Evolutionary conservation across 2,888 invertebrate genomes (phyloP).

Genomic region (Eupithecia exiguata): DNA sequence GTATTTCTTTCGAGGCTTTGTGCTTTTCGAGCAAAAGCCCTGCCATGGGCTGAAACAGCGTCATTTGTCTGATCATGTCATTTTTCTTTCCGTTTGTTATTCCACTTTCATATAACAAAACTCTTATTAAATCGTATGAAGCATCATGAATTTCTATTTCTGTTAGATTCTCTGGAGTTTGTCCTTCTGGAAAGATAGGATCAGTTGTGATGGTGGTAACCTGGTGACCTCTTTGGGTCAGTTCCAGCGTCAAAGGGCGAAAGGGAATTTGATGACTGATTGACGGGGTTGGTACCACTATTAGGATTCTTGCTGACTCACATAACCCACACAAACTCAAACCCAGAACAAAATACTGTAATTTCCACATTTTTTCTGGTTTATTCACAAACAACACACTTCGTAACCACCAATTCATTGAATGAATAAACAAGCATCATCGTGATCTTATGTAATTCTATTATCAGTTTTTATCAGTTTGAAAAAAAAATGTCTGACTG

Average conservation of each 20-base stretch:
- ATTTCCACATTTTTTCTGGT: not conserved
- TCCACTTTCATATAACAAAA: slow-evolving; percentile 17
- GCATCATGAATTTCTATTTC: slow-evolving; percentile 61
- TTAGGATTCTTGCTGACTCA: slow-evolving; percentile 49
- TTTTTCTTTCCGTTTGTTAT: slow-evolving; percentile 19
- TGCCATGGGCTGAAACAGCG: slow-evolving; percentile 10
- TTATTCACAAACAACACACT: not conserved
- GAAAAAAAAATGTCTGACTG: too few species aligned
- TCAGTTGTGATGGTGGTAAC: slow-evolving; percentile 70
- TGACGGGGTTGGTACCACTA: slow-evolving; percentile 65
- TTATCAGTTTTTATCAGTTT: too few species aligned
- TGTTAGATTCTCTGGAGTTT: slow-evolving; percentile 60
- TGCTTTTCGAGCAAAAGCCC: slow-evolving; percentile 16
- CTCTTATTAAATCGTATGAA: slow-evolving; percentile 51
- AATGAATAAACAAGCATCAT: not conserved
- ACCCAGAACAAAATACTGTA: not conserved
- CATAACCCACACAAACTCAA: slow-evolving; percentile 6
- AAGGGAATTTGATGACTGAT: slow-evolving; percentile 77
- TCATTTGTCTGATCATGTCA: slow-evolving; percentile 24
- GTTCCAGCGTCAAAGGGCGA: slow-evolving; percentile 63
- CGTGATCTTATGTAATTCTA: too few species aligned
- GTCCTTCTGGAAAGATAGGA: slow-evolving; percentile 58
- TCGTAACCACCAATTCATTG: not conserved
- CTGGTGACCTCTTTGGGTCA: slow-evolving; percentile 75
- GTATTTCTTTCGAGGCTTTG: slow-evolving; percentile 21